A percentile compares a stretch with the other conserved stretches of the same genome.
Evolutionary conservation across 2,888 invertebrate genomes (phyloP).

Genomic region (Tineola bisselliella): DNA sequence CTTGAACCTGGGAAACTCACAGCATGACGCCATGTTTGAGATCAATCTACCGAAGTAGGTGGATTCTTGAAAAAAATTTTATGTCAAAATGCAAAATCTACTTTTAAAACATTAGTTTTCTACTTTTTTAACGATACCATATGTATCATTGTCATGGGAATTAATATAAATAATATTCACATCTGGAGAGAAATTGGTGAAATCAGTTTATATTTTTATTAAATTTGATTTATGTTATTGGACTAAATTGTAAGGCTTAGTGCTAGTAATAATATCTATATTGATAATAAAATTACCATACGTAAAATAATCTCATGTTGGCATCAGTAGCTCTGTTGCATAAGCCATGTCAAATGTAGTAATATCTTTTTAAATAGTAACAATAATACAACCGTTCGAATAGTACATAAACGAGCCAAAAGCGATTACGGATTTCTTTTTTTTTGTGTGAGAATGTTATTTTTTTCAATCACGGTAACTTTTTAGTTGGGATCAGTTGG

Average conservation of each 20-base stretch:
- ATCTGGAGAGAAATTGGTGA: too few species aligned
- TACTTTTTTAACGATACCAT: too few species aligned
- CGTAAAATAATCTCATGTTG: neutral
- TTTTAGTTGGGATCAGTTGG: constrained; percentile 39
- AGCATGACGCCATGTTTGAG: neutral
- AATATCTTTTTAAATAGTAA: neutral
- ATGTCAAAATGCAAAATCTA: constrained; percentile 1
- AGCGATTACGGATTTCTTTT: constrained; percentile 17
- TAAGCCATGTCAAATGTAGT: constrained; percentile 1
- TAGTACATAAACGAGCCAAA: constrained; percentile 11
- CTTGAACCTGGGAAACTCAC: constrained; percentile 1
- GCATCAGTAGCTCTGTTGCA: neutral
- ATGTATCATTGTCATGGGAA: too few species aligned
- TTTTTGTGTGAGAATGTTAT: constrained; percentile 53
- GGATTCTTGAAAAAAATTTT: neutral
- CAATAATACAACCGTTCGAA: neutral
- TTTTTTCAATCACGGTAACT: constrained; percentile 54
- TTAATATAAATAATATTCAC: too few species aligned
- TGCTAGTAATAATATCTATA: neutral
- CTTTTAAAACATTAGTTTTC: neutral
- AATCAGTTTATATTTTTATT: too few species aligned
- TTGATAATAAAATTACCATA: constrained; percentile 7
- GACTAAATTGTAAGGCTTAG: neutral
- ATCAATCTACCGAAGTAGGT: neutral
- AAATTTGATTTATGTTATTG: neutral